Percentiles rank a stretch among this genome's conserved stretches.
These are phyloP conservation scores for Aethes cnicana DNA, from an alignment of 2,888 invertebrate genomes.

Conservation along the genomic window DNA sequence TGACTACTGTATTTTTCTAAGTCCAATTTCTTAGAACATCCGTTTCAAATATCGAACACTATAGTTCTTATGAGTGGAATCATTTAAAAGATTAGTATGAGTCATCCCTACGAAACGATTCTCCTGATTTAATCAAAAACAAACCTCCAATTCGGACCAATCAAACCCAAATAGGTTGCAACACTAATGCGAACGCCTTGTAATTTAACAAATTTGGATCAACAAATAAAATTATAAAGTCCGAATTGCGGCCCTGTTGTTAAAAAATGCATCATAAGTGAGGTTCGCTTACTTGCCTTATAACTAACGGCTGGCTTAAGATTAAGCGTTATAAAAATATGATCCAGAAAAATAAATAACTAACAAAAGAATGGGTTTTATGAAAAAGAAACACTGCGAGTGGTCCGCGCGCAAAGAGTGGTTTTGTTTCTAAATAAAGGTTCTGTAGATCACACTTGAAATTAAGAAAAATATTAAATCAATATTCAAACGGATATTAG, in stretches of 20 bases:
- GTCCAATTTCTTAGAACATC: conserved; percentile 14
- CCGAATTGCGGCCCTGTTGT: conserved; percentile 55
- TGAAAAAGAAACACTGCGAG: conserved; percentile 45
- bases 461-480: no score
- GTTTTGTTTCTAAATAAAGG: not conserved
- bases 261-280: conserved; percentile 64
- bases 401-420: conserved; percentile 19
- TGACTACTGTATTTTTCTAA: conserved; percentile 21
- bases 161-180: conserved; percentile 45
- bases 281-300: conserved; percentile 54
- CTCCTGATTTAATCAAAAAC: conserved; percentile 32
- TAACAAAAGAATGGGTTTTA: conserved; percentile 38
- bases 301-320: conserved; percentile 55
- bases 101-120: conserved; percentile 28
- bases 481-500: no score
- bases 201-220: conserved; percentile 64
- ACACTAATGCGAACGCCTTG: conserved; percentile 50
- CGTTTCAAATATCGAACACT: conserved; percentile 1
- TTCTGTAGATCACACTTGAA: conserved; percentile 4
- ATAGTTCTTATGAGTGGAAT: conserved; percentile 11
- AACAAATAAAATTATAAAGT: conserved; percentile 59
- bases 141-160: conserved; percentile 21
- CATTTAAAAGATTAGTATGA: conserved; percentile 24
- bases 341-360: conserved; percentile 42
- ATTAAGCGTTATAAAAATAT: conserved; percentile 63